Evolutionary conservation across 2,797 vertebrate genomes (phyloP), one percentile per base, ranked within the genome.

Genomic region (Bryconaethiops microstoma): DNA sequence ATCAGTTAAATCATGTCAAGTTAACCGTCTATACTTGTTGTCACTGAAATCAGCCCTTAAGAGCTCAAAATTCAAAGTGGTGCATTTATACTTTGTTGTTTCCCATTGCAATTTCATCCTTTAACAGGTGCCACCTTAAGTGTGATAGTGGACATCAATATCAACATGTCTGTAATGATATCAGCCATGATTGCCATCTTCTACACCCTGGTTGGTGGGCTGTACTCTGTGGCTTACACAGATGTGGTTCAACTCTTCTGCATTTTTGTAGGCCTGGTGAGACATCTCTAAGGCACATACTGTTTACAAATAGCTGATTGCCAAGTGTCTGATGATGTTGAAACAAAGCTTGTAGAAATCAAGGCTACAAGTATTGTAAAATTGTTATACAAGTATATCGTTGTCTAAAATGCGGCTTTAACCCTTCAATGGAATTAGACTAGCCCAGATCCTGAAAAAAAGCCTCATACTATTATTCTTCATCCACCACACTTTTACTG

Each of bases 241-340:
- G 98, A 99, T 14, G 98, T 99, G 10, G 97, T 99, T 52, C 98
- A 99, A 77, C 95, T 99, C 39, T 98, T 99, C 91, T 99, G 97
- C 86, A 99, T 99, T 81, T 99, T 99, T 84, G 0, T 98, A 23
- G 98, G 97, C 74, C 89, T 99, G 95, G 98, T 99, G 90, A 96
- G 9, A 39, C 6, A 5, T 64, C 1, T 13, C 12, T 62, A 50
- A 59, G 25, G 16, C 4, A 55, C 52, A 23, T 14, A 35, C 16
- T 62, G 21, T 48, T 62, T 62, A 13, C 17, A 55, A 4, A 0
- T n/a, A n/a, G n/a, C n/a, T n/a, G n/a, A n/a, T n/a, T n/a, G n/a
- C n/a, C n/a, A n/a, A n/a, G n/a, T n/a, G n/a, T n/a, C 6, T 45
- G 42, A 45, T 45, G 42, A 45, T 45, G 42, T 45, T 45, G 10